These are phyloP conservation scores for Rhea americana DNA, from an alignment of 2,113 vertebrate genomes.

Conservation along the genomic window DNA sequence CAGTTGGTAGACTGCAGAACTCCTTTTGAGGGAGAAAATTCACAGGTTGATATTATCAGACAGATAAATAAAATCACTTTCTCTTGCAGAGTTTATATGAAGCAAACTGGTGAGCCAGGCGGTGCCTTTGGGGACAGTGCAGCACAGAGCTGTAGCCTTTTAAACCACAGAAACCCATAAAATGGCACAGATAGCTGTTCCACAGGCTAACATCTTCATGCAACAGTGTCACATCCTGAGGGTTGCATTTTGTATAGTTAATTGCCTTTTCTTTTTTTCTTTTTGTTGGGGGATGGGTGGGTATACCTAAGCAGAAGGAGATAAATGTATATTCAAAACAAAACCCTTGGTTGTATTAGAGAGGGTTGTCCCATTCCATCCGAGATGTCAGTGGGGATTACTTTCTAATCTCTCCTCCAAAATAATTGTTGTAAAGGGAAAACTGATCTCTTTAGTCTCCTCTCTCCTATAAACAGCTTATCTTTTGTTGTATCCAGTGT, in stretches of 20 bases:
- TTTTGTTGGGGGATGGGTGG: not conserved
- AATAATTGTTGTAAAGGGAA: not conserved
- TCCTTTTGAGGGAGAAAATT: slow-evolving; percentile 10
- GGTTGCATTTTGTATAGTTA: not conserved
- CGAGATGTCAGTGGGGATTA: not conserved
- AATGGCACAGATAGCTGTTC: not conserved
- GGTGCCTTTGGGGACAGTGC: not conserved
- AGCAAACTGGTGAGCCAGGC: not conserved
- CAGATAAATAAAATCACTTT: slow-evolving; percentile 5
- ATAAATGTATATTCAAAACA: not conserved
- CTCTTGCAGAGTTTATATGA: not conserved
- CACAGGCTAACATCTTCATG: not conserved
- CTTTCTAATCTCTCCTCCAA: not conserved
- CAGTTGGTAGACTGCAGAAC: slow-evolving; percentile 17
- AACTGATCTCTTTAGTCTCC: not conserved
- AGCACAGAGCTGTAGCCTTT: not conserved
- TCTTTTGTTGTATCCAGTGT: not conserved
- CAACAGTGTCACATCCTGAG: not conserved
- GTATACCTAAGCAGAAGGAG: not conserved
- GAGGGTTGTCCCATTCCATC: not conserved
- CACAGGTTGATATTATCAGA: slow-evolving; percentile 24
- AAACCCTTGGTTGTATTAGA: not conserved
- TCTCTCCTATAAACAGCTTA: not conserved
- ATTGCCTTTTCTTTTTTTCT: not conserved
- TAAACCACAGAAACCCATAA: not conserved